phyloP scores from a whole-genome alignment of 2,888 invertebrate genomes.

The Physocephala rufipes region DNA sequence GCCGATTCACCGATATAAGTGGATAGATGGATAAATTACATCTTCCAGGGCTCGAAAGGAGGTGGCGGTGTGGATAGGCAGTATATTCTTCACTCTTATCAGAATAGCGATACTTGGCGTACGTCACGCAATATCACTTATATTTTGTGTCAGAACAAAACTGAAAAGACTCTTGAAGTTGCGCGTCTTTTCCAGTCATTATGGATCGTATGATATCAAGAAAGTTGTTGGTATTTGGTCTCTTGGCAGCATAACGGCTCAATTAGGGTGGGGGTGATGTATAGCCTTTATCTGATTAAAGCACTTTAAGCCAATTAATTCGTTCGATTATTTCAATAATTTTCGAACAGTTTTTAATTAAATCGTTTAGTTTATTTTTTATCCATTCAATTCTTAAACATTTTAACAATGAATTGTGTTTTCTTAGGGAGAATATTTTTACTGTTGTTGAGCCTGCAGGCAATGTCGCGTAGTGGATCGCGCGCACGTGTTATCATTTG shows the following conservation, averaged over 20 bases:
- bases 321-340: conserved; percentile 40
- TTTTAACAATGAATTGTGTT: neutral
- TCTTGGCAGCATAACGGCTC: neutral
- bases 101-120: conserved; percentile 35
- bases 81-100: conserved; percentile 16
- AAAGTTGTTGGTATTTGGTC: neutral
- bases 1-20: too few relatives aligned
- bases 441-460: neutral
- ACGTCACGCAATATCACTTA: conserved; percentile 41
- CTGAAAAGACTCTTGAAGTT: conserved; percentile 27
- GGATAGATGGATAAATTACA: too few relatives aligned
- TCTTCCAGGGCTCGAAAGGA: too few relatives aligned
- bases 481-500: neutral
- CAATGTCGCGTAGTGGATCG: neutral
- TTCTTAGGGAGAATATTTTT: neutral
- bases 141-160: neutral
- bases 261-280: conserved; percentile 46
- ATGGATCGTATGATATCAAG: neutral
- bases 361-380: conserved; percentile 32
- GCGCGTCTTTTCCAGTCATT: neutral
- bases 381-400: too few relatives aligned
- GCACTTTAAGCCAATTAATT: conserved; percentile 52
- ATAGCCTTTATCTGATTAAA: conserved; percentile 51
- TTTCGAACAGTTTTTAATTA: conserved; percentile 33
- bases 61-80: too few relatives aligned